These are phyloP conservation scores for Hirudo medicinalis DNA, from an alignment of 1,140 invertebrate species.

Conservation along the genomic window DNA sequence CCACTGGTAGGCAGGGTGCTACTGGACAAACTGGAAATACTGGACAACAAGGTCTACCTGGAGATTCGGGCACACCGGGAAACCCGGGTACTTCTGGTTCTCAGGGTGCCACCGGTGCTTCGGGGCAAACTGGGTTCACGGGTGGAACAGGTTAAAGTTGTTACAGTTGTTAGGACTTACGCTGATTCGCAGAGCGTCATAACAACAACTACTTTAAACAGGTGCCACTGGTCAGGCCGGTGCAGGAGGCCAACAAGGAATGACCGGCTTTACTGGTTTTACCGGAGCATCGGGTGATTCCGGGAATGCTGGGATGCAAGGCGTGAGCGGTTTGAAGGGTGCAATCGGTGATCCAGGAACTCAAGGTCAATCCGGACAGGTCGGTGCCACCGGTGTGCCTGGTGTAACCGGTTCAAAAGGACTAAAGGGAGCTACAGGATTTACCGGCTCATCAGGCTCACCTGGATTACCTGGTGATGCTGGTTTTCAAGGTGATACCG, in stretches of 20 bases:
- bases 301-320: not conserved
- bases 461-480: not conserved
- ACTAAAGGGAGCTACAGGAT: not conserved
- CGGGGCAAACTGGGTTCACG: constrained; percentile 19
- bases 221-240: no score
- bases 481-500: constrained; percentile 1
- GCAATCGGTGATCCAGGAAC: not conserved
- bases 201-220: no score
- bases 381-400: not conserved
- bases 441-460: not conserved
- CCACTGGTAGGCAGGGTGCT: not conserved
- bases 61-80: constrained; percentile 13
- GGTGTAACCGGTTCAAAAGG: constrained; percentile 4
- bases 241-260: not conserved
- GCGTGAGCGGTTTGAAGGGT: not conserved
- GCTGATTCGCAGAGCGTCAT: no score
- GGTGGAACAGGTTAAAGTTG: constrained; percentile 40
- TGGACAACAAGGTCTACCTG: not conserved
- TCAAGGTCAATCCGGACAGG: not conserved
- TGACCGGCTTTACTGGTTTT: not conserved
- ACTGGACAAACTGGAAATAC: constrained; percentile 1
- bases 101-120: constrained; percentile 39
- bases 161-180: no score
- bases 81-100: not conserved
- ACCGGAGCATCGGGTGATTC: not conserved